Conservation (phyloP, 2,797 vertebrate species). For the Amphiprion clarkii region DNA sequence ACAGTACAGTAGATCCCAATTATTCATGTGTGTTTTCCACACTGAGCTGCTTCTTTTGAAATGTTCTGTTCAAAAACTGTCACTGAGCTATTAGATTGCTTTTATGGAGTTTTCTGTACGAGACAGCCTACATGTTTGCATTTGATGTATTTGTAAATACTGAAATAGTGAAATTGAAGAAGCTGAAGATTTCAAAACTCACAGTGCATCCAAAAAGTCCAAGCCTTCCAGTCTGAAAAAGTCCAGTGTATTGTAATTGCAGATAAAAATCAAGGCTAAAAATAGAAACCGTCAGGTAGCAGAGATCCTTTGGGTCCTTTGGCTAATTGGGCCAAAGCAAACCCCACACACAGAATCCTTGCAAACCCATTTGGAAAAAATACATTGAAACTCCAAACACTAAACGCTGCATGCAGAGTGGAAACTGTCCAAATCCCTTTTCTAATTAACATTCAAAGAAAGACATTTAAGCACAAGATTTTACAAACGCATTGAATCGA, state of each 20-base stretch:
- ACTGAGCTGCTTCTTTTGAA: background rate
- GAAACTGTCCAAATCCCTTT: constrained; percentile 63
- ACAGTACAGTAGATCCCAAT: background rate
- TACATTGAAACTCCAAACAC: constrained; percentile 55
- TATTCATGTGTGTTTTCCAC: constrained; percentile 1
- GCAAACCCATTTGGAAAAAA: constrained; percentile 51
- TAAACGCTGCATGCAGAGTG: constrained; percentile 59
- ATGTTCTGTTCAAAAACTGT: background rate
- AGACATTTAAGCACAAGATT: constrained; percentile 62
- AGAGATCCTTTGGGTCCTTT: constrained; percentile 37
- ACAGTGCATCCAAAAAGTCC: background rate
- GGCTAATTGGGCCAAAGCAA: constrained; percentile 55
- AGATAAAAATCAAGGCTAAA: constrained; percentile 37
- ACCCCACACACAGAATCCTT: constrained; percentile 39
- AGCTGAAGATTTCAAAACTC: background rate
- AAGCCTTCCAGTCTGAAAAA: constrained; percentile 12
- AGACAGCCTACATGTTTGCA: background rate
- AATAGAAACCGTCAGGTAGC: constrained; percentile 46
- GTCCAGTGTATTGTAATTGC: constrained; percentile 26
- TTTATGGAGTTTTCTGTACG: background rate
- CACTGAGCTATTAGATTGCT: background rate
- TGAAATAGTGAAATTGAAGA: background rate
- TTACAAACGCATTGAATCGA: constrained; percentile 63
- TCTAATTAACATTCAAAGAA: constrained; percentile 77
- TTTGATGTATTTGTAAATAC: constrained; percentile 13